Conservation (phyloP, 2,888 invertebrate species). For the Drosophila nigritarsus region DNA sequence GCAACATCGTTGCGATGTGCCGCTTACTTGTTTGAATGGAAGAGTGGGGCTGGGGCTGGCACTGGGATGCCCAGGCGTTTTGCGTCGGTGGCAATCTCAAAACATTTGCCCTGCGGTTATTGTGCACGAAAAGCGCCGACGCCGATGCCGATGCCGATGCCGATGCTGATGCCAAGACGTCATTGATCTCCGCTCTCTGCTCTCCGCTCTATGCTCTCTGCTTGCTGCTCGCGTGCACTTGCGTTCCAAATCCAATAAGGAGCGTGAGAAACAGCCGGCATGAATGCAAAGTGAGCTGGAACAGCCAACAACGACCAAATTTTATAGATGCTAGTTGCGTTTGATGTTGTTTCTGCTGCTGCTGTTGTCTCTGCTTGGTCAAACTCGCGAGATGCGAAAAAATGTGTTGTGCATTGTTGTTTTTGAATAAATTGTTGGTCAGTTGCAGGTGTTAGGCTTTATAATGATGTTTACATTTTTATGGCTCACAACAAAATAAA, state of each 20-base stretch:
- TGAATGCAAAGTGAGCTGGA: constrained; percentile 73
- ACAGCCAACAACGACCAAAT: constrained; percentile 63
- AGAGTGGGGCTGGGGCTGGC: constrained; percentile 6
- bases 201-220: constrained; percentile 21
- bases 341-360: constrained; percentile 20
- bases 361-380: constrained; percentile 36
- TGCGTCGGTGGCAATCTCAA: constrained; percentile 74
- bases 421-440: constrained; percentile 28
- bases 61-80: constrained; percentile 56
- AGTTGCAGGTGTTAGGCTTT: constrained; percentile 76
- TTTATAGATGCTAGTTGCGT: constrained; percentile 65
- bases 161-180: constrained; percentile 18
- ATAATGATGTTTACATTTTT: constrained; percentile 79
- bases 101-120: constrained; percentile 68
- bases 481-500: constrained; percentile 70
- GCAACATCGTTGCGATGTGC: constrained; percentile 52
- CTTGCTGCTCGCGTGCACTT: constrained; percentile 75
- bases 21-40: constrained; percentile 49
- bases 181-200: constrained; percentile 43
- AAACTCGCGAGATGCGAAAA: constrained; percentile 72
- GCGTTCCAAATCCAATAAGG: constrained; percentile 80
- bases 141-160: constrained; percentile 33
- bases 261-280: constrained; percentile 82
- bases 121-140: constrained; percentile 64
- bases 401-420: constrained; percentile 39